phyloP scores from a whole-genome alignment of 1,140 invertebrate genomes.

The Drosophila cardini region DNA sequence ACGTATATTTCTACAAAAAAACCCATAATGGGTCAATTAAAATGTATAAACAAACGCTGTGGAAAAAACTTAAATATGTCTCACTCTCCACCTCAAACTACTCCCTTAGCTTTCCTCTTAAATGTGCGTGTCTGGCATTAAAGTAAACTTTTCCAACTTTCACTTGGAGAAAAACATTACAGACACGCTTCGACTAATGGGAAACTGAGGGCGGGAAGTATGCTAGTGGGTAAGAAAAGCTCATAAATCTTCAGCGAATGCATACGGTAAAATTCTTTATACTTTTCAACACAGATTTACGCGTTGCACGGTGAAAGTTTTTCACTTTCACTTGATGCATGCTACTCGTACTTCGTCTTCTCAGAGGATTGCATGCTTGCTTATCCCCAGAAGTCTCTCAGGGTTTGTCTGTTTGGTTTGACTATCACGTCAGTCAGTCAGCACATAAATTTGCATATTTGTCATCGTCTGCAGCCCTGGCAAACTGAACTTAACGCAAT shows the following conservation, averaged over 20 bases:
- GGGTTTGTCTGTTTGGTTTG: constrained; percentile 39
- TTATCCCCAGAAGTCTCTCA: not conserved
- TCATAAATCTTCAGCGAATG: constrained; percentile 70
- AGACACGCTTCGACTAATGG: constrained; percentile 26
- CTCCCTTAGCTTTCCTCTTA: constrained; percentile 6
- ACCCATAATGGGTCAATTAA: too few relatives aligned
- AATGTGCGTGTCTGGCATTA: constrained; percentile 41
- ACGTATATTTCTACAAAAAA: too few relatives aligned
- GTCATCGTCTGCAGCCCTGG: constrained; percentile 56
- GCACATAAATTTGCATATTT: constrained; percentile 81
- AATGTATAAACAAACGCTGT: too few relatives aligned
- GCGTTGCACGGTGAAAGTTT: constrained; percentile 67
- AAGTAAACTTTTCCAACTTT: constrained; percentile 38
- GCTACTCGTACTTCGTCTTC: constrained; percentile 5
- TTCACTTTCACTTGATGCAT: constrained; percentile 81
- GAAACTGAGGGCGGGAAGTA: not conserved
- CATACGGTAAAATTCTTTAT: constrained; percentile 70
- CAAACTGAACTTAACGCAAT: not conserved
- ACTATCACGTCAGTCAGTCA: constrained; percentile 59
- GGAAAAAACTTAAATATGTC: not conserved
- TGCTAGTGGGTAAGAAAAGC: constrained; percentile 19
- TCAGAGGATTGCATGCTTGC: constrained; percentile 7
- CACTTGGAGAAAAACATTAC: constrained; percentile 34
- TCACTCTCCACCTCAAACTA: not conserved
- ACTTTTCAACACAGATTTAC: constrained; percentile 67